Percentiles rank a stretch among this genome's conserved stretches.
Evolutionary conservation across 1,140 invertebrate species (phyloP).

Genomic region (Aphelenchoides fujianensis): DNA sequence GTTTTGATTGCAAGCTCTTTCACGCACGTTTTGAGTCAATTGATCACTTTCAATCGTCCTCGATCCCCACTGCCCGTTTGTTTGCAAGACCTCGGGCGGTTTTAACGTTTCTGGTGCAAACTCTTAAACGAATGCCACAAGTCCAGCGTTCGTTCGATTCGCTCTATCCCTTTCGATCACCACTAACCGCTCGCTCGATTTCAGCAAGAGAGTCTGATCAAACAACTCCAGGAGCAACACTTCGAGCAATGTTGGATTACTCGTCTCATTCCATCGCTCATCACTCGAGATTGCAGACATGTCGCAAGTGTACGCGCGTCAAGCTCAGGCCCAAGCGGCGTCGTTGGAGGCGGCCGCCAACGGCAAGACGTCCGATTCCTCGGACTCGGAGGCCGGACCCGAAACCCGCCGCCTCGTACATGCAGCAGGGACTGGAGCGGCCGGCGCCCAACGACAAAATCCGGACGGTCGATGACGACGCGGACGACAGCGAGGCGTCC

Average conservation of each 20-base stretch:
- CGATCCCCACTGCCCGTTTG: too few relatives aligned
- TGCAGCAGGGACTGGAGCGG: conserved; percentile 39
- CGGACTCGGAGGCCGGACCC: conserved; percentile 40
- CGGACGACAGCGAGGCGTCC: conserved; percentile 38
- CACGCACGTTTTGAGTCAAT: too few relatives aligned
- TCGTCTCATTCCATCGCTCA: too few relatives aligned
- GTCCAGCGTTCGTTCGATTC: too few relatives aligned
- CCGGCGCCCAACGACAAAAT: conserved; percentile 38
- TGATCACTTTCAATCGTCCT: too few relatives aligned
- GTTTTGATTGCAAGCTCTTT: too few relatives aligned
- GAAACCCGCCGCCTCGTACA: conserved; percentile 36
- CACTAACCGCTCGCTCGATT: too few relatives aligned
- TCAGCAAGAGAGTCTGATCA: conserved; percentile 49
- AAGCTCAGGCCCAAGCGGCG: conserved; percentile 43
- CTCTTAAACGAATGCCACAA: background rate
- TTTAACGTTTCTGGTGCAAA: too few relatives aligned
- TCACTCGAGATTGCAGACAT: too few relatives aligned
- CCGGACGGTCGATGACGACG: conserved; percentile 32
- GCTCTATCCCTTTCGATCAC: too few relatives aligned
- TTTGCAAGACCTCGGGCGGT: too few relatives aligned
- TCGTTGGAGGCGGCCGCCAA: conserved; percentile 22
- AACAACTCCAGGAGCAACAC: conserved; percentile 52
- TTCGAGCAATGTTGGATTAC: conserved; percentile 51
- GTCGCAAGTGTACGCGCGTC: conserved; percentile 50
- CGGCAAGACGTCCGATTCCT: conserved; percentile 2